Conservation (phyloP, 2,797 vertebrate species). For the Chelonia mydas region DNA sequence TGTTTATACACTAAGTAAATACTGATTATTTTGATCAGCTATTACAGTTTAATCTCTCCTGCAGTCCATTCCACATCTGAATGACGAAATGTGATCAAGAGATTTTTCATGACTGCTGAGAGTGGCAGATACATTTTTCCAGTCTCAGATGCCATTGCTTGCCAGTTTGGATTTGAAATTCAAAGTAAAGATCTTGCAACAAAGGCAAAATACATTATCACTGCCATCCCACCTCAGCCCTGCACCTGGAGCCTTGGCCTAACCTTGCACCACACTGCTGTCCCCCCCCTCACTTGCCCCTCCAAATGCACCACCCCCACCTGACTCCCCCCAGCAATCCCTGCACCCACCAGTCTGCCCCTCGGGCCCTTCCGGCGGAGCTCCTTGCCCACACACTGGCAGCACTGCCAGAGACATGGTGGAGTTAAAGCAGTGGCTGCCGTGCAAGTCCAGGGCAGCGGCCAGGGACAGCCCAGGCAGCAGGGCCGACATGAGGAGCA, state of each 20-base stretch:
- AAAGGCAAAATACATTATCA: too few relatives aligned
- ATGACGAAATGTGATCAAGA: neutral
- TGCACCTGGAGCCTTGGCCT: neutral
- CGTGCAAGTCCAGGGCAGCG: too few relatives aligned
- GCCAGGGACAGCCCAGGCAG: too few relatives aligned
- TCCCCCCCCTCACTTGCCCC: neutral
- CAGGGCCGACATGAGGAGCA: too few relatives aligned
- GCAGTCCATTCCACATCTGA: neutral
- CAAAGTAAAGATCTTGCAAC: too few relatives aligned
- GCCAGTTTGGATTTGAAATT: neutral
- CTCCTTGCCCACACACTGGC: neutral
- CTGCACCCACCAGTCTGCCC: slow-evolving; percentile 13
- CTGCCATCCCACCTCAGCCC: neutral
- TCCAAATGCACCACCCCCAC: neutral
- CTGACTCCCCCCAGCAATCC: neutral
- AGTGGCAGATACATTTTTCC: neutral
- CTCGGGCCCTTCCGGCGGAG: slow-evolving; percentile 70
- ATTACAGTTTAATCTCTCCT: neutral
- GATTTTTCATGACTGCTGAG: neutral
- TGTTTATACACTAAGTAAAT: neutral
- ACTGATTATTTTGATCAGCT: neutral
- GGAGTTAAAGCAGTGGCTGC: too few relatives aligned
- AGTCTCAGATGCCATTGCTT: too few relatives aligned
- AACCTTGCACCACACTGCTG: too few relatives aligned
- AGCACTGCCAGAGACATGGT: neutral